Conservation (phyloP, 1,140 invertebrate species). For the Ditylenchus dipsaci region DNA sequence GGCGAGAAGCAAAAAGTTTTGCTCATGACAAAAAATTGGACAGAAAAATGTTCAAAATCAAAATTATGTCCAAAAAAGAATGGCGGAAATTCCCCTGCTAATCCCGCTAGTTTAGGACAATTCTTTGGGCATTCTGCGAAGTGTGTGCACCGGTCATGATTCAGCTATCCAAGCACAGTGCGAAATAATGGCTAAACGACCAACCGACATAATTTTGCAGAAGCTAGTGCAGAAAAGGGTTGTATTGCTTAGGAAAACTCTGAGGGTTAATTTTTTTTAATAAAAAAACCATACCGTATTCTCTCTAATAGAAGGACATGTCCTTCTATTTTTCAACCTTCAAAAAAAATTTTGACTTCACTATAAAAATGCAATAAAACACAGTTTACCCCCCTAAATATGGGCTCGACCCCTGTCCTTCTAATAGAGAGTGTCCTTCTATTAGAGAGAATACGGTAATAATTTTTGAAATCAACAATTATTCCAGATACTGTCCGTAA, state of each 20-base stretch:
- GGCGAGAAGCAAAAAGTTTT: too few relatives aligned
- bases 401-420: too few relatives aligned
- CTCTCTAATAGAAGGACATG: too few relatives aligned
- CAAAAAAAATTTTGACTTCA: too few relatives aligned
- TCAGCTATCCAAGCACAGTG: neutral
- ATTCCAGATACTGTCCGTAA: slow-evolving; percentile 2
- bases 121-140: neutral
- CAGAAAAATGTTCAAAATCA: too few relatives aligned
- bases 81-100: too few relatives aligned
- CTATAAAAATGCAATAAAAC: too few relatives aligned
- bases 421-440: too few relatives aligned
- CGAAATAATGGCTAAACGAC: neutral
- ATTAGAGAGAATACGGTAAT: too few relatives aligned
- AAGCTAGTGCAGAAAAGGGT: slow-evolving; percentile 16
- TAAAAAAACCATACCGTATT: neutral
- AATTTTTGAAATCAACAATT: neutral
- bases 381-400: neutral
- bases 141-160: neutral
- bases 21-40: too few relatives aligned
- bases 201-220: slow-evolving; percentile 10
- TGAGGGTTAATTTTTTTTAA: slow-evolving; percentile 8
- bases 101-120: slow-evolving; percentile 4
- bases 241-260: slow-evolving; percentile 13
- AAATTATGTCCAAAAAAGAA: too few relatives aligned
- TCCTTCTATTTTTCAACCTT: too few relatives aligned